Conservation (phyloP, 2,888 invertebrate genomes). For the Sthenelais limicola region DNA sequence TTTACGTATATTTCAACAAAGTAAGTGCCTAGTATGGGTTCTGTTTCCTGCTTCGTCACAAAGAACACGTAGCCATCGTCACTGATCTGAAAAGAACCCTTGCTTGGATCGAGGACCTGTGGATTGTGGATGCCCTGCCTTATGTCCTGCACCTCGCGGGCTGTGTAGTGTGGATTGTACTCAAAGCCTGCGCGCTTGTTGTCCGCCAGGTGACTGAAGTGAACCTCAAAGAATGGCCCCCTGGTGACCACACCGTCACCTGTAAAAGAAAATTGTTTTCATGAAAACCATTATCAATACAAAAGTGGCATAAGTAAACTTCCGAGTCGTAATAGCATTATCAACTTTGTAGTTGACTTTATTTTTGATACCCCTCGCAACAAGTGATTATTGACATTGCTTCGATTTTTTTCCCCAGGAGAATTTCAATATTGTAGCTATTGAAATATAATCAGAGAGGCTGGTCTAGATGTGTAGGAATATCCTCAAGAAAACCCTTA, state of each 20-base stretch:
- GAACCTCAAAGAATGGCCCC: conserved; percentile 77
- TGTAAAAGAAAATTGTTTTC: too few relatives aligned
- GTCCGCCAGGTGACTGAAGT: conserved; percentile 77
- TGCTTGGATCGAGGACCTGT: neutral
- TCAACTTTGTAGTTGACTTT: too few relatives aligned
- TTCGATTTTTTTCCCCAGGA: too few relatives aligned
- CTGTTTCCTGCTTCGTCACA: conserved; percentile 12
- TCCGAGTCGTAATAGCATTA: too few relatives aligned
- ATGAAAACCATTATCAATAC: too few relatives aligned
- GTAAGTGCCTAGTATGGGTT: conserved; percentile 24
- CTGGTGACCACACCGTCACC: conserved; percentile 85
- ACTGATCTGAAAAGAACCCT: conserved; percentile 5
- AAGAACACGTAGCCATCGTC: conserved; percentile 40
- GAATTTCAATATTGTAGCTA: too few relatives aligned
- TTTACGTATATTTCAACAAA: conserved; percentile 44
- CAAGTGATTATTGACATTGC: too few relatives aligned
- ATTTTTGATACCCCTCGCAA: too few relatives aligned
- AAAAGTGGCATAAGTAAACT: too few relatives aligned
- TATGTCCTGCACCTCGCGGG: conserved; percentile 66
- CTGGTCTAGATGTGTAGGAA: too few relatives aligned
- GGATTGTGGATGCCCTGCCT: conserved; percentile 53
- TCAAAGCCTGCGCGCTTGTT: conserved; percentile 91
- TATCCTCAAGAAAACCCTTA: too few relatives aligned
- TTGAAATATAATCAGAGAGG: too few relatives aligned
- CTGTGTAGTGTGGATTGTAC: conserved; percentile 89